Percentiles rank a stretch among this genome's conserved stretches.
Conservation (phyloP, 2,888 invertebrate genomes). For the Taphrorychus bicolor region DNA sequence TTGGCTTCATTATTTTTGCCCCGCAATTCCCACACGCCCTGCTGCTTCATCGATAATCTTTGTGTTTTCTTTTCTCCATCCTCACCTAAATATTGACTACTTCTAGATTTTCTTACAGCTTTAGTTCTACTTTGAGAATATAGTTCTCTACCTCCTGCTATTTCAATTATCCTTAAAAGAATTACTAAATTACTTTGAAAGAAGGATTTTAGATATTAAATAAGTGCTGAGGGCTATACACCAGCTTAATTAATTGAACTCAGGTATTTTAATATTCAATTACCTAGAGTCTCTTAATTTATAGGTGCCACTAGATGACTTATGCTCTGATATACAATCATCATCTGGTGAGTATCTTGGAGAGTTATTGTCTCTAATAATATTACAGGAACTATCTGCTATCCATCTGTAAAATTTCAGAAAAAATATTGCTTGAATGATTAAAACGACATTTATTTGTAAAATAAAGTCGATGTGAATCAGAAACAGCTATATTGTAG, state of each 20-base stretch:
- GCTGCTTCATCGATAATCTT: conserved; percentile 63
- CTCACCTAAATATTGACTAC: conserved; percentile 57
- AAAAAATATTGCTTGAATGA: conserved; percentile 35
- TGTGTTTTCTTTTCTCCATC: conserved; percentile 60
- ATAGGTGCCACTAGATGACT: conserved; percentile 67
- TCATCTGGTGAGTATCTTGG: conserved; percentile 50
- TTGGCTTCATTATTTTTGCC: conserved; percentile 60
- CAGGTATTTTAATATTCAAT: conserved; percentile 10
- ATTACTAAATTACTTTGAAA: not conserved
- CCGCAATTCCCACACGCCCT: conserved; percentile 67
- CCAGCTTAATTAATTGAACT: not conserved
- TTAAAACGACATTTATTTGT: too few species aligned
- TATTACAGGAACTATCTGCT: conserved; percentile 56
- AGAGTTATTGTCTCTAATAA: conserved; percentile 40
- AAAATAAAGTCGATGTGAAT: too few species aligned
- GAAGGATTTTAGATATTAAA: too few species aligned
- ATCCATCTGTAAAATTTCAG: conserved; percentile 54
- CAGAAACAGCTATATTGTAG: too few species aligned
- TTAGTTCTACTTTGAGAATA: conserved; percentile 82
- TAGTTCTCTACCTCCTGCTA: conserved; percentile 83
- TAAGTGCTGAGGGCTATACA: not conserved
- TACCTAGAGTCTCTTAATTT: conserved; percentile 79
- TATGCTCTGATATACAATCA: conserved; percentile 63
- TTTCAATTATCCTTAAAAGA: conserved; percentile 71
- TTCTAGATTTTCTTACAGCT: conserved; percentile 75